Base-by-base conservation (phyloP, 2,113 vertebrate species). In the Montifringilla adamsi region DNA sequence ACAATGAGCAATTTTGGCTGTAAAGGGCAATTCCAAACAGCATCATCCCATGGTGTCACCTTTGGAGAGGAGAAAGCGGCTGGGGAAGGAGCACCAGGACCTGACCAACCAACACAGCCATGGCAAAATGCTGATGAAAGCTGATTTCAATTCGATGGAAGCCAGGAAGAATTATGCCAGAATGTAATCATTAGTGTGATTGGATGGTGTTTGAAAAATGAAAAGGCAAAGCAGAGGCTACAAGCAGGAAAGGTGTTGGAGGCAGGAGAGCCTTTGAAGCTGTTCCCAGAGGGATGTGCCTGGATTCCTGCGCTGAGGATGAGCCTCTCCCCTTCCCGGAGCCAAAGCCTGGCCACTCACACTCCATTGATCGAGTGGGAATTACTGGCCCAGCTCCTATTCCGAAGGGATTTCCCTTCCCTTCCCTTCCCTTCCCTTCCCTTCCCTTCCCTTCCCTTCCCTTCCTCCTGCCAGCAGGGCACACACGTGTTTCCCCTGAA, bases 121-220 rank as follows among this genome's bases (percentile, higher is more conserved):
- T 0, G 8, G 76, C 47, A 43, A 21, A 66, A 58, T 12, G 84
- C 81, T 72, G 90, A 87, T 81, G 59, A 70, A 81, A 20, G 47
- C 77, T 87, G 64, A 63, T 91, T 91, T 55, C 52, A 33, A 31
- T 50, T n/a, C 19, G 73, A 33, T 67, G 73, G 69, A 50, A 90
- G 63, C 46, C 46, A 26, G 76, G 46, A 76, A 63, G 77, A 46
- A 46, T 66, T n/a, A 53, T n/a, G 77, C 60, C 52, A 58, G 69
- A 44, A 91, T 3, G 28, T 43, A 84, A 81, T 94, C 80, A 96
- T 95, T 86, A 94, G 69, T 10, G 27, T n/a, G 73, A 93, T 93
- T 58, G 87, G 55, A 77, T 49, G 30, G 26, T 35, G 69, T 52
- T 74, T 43, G 68, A 64, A 41, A 73, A 74, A 74, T 3, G 59